phyloP scores from a whole-genome alignment of 2,113 vertebrate species.

The Poecilia latipinna region DNA sequence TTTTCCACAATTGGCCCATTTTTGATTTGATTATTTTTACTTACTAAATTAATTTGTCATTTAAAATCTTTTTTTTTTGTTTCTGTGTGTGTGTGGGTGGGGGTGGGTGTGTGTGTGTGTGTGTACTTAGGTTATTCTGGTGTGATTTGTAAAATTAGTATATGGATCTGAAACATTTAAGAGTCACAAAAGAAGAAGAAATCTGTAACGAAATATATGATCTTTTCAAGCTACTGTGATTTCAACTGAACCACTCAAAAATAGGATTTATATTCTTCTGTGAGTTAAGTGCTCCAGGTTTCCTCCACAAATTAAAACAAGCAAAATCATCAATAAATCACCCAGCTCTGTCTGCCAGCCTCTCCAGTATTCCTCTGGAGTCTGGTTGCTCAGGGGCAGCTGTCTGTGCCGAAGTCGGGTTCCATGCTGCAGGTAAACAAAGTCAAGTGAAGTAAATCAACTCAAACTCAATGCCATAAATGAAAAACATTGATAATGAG shows the following conservation, averaged over 20 bases:
- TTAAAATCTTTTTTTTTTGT: too few species aligned
- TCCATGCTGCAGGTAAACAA: constrained; percentile 44
- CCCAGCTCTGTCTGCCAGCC: constrained; percentile 47
- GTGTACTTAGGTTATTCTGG: background rate
- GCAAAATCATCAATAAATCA: constrained; percentile 28
- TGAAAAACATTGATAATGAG: background rate
- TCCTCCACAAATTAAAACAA: background rate
- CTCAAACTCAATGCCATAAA: background rate
- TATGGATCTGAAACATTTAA: background rate
- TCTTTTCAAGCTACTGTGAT: background rate
- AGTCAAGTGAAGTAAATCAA: constrained; percentile 10
- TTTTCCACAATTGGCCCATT: background rate
- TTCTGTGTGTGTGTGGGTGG: too few species aligned
- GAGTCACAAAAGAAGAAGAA: background rate
- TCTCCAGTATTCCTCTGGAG: constrained; percentile 48
- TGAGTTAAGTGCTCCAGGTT: background rate
- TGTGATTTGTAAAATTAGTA: background rate
- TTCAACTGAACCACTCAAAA: too few species aligned
- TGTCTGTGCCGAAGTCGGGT: constrained; percentile 34
- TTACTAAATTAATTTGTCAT: too few species aligned
- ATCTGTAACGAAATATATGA: background rate
- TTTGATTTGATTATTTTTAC: too few species aligned
- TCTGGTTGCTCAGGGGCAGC: background rate
- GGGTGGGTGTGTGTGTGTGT: too few species aligned
- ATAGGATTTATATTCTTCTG: too few species aligned